A percentile compares a stretch with the other conserved stretches of the same genome.
phyloP scores from a whole-genome alignment of 2,888 invertebrate species.

The Margaritifera margaritifera region DNA sequence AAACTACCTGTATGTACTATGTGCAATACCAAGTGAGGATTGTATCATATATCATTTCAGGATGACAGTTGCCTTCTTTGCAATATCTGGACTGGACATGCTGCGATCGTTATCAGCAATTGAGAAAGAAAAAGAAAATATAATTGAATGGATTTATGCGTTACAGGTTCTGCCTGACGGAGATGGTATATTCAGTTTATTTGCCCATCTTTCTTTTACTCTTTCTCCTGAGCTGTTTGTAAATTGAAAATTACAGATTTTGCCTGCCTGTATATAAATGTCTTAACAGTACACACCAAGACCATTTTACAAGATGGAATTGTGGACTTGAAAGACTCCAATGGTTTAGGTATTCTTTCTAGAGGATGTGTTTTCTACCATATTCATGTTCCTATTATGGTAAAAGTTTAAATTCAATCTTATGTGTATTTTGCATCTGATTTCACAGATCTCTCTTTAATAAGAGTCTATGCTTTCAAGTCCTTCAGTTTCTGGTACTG shows the following conservation, averaged over 20 bases:
- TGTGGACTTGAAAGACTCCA: too few species aligned
- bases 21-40: not conserved
- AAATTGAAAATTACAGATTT: not conserved
- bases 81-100: constrained; percentile 92
- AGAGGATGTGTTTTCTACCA: too few species aligned
- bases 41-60: constrained; percentile 48
- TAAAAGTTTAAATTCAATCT: too few species aligned
- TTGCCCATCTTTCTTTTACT: not conserved
- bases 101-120: constrained; percentile 84
- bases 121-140: constrained; percentile 79
- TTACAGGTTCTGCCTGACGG: constrained; percentile 83
- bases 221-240: not conserved
- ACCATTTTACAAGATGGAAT: too few species aligned
- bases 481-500: too few species aligned
- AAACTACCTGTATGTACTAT: not conserved
- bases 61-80: constrained; percentile 81
- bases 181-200: constrained; percentile 24
- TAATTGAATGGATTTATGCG: constrained; percentile 93
- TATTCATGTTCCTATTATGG: too few species aligned
- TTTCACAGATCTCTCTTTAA: too few species aligned
- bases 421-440: too few species aligned
- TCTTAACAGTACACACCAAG: too few species aligned
- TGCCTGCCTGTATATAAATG: too few species aligned
- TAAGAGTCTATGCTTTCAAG: too few species aligned
- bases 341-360: too few species aligned